Evolutionary conservation across 2,113 vertebrate species (phyloP).

Genomic region (Rostratula benghalensis): DNA sequence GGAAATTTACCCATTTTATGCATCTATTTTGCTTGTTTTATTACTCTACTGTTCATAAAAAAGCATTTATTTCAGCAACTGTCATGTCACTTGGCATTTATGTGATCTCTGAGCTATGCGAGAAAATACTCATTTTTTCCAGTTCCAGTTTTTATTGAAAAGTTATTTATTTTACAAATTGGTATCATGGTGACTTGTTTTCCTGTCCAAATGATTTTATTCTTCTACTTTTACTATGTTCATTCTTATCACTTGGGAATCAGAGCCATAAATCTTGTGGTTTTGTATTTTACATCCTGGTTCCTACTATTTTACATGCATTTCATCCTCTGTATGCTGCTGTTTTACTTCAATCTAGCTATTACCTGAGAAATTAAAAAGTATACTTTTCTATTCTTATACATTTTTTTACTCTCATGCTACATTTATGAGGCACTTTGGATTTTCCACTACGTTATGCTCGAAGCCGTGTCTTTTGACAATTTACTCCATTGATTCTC

Average conservation of each 20-base stretch:
- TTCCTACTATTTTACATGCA: constrained; percentile 15
- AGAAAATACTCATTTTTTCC: constrained; percentile 64
- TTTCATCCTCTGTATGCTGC: background rate
- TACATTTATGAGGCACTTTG: background rate
- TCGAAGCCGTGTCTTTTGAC: background rate
- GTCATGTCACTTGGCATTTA: constrained; percentile 76
- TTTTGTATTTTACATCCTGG: constrained; percentile 27
- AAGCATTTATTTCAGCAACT: constrained; percentile 77
- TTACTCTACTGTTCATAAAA: constrained; percentile 77
- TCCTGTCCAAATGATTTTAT: constrained; percentile 53
- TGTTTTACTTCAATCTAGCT: constrained; percentile 20
- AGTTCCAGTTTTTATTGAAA: constrained; percentile 70
- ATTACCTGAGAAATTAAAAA: constrained; percentile 10
- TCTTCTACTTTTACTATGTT: constrained; percentile 38
- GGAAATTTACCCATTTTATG: constrained; percentile 79
- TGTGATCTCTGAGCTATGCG: constrained; percentile 73
- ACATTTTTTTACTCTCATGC: background rate
- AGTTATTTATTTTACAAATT: constrained; percentile 73
- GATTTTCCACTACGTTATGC: background rate
- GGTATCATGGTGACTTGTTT: constrained; percentile 62
- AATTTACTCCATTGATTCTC: background rate
- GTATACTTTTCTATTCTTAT: background rate
- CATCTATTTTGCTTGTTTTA: constrained; percentile 80
- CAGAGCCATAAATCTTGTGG: constrained; percentile 4
- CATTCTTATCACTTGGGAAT: constrained; percentile 52